phyloP scores from a whole-genome alignment of 2,113 vertebrate species.

The Micromys minutus region DNA sequence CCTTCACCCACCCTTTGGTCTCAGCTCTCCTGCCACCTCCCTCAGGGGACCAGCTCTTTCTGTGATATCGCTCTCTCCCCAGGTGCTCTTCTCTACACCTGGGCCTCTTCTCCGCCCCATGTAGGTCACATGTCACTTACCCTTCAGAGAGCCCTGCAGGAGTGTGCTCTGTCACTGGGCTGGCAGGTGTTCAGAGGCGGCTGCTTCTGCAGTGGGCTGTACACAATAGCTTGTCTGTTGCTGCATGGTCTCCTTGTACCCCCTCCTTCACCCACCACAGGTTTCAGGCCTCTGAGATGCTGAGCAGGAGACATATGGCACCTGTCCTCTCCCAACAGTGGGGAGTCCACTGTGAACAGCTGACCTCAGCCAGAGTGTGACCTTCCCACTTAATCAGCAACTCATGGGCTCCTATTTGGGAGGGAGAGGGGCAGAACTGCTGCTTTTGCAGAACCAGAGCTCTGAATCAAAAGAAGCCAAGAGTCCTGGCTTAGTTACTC shows the following conservation, averaged over 20 bases:
- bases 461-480: not conserved
- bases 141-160: not conserved
- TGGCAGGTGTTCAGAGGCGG: no score
- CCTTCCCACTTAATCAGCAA: slow-evolving; percentile 74
- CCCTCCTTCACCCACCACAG: not conserved
- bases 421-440: not conserved
- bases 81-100: not conserved
- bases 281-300: slow-evolving; percentile 35
- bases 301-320: slow-evolving; percentile 42
- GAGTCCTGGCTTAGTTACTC: not conserved
- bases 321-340: slow-evolving; percentile 38
- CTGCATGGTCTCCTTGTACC: not conserved
- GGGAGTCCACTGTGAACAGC: slow-evolving; percentile 53
- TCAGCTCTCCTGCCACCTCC: no score
- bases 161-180: not conserved
- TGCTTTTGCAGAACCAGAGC: not conserved
- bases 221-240: not conserved
- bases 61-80: not conserved
- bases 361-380: slow-evolving; percentile 69
- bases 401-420: not conserved
- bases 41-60: not conserved
- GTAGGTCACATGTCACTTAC: not conserved
- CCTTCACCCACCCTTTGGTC: not conserved
- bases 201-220: not conserved
- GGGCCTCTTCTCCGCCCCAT: not conserved